These are phyloP conservation scores for Alcis repandata DNA, from an alignment of 2,888 invertebrate species.

Conservation along the genomic window DNA sequence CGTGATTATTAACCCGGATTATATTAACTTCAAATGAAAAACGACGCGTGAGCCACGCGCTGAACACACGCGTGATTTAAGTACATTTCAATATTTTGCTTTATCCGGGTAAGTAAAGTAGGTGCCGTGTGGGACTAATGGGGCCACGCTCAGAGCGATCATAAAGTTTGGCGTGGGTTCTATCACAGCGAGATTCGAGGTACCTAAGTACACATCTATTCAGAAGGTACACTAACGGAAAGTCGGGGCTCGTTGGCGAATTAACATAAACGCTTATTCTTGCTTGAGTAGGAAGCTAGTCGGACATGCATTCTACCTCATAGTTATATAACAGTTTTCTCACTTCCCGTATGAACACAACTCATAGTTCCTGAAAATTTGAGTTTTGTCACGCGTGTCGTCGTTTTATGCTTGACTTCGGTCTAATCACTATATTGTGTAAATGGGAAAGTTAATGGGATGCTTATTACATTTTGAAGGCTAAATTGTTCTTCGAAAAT, in stretches of 20 bases:
- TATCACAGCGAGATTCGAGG: constrained; percentile 2
- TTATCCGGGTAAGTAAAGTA: too few relatives aligned
- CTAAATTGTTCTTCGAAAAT: too few relatives aligned
- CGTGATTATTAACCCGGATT: too few relatives aligned
- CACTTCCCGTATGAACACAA: constrained; percentile 34
- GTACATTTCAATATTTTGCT: too few relatives aligned
- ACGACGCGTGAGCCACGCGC: too few relatives aligned
- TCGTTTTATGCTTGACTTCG: constrained; percentile 19
- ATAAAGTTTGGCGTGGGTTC: not conserved
- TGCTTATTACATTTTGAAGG: not conserved
- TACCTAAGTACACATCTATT: constrained; percentile 3
- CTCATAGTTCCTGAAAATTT: constrained; percentile 18
- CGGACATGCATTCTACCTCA: constrained; percentile 24
- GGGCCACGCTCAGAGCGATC: not conserved
- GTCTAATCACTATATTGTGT: not conserved
- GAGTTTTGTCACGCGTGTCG: constrained; percentile 38
- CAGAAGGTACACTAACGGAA: constrained; percentile 41
- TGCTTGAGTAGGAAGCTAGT: constrained; percentile 49
- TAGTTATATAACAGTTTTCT: constrained; percentile 16
- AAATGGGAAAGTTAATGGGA: not conserved
- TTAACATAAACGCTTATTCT: constrained; percentile 62
- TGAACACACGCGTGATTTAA: too few relatives aligned
- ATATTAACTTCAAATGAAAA: too few relatives aligned
- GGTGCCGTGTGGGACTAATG: not conserved
- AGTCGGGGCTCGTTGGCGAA: constrained; percentile 48